These are phyloP conservation scores for Apostichopus californicus DNA, from an alignment of 35 echinoderm and acorn worm genomes.

Conservation along the genomic window DNA sequence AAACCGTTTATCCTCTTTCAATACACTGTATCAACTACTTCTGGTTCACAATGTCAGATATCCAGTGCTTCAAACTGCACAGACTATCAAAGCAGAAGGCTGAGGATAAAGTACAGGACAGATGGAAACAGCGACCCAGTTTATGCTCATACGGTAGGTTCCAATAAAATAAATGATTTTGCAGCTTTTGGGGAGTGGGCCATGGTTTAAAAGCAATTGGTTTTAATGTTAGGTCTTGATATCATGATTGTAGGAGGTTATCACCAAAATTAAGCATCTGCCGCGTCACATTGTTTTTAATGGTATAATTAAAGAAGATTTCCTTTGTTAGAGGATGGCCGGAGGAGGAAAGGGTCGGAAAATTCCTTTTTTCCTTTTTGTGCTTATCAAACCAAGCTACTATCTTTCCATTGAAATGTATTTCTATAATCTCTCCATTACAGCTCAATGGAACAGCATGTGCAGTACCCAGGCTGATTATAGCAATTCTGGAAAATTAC, in stretches of 20 bases:
- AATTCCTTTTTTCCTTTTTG: not conserved
- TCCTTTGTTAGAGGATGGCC: too few species aligned
- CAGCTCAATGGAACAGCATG: slow-evolving; percentile 98
- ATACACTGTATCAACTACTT: not conserved
- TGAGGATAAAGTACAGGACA: slow-evolving; percentile 73
- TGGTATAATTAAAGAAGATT: too few species aligned
- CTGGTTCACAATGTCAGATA: slow-evolving; percentile 54
- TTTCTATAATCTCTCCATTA: slow-evolving; percentile 21
- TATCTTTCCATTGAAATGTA: not conserved
- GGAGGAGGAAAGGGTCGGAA: too few species aligned
- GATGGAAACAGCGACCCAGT: not conserved
- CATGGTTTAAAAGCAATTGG: too few species aligned
- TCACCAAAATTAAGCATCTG: too few species aligned
- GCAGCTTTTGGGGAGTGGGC: not conserved
- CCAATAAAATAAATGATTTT: not conserved
- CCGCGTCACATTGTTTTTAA: too few species aligned
- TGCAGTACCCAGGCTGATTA: slow-evolving; percentile 87
- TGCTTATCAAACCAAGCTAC: too few species aligned
- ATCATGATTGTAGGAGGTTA: too few species aligned
- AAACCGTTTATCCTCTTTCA: too few species aligned
- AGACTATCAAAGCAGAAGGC: slow-evolving; percentile 92
- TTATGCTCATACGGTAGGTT: slow-evolving; percentile 86
- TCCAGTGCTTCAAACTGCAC: slow-evolving; percentile 97
- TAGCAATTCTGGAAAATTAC: slow-evolving; percentile 81
- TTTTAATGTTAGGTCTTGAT: too few species aligned